Base-by-base conservation (phyloP, 2,797 vertebrate genomes). In the Bryconaethiops microstoma region DNA sequence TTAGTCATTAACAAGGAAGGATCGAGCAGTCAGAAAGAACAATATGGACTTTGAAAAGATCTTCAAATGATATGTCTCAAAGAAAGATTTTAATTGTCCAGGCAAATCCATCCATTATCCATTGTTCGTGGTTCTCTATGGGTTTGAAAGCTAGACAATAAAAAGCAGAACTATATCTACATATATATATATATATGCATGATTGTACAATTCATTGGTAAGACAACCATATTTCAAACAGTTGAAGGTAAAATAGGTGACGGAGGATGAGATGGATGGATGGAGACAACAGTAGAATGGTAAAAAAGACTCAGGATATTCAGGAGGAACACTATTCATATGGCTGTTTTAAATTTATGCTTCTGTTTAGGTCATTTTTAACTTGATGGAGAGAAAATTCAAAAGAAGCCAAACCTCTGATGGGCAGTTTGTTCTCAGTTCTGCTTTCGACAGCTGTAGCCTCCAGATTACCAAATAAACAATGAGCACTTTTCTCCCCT, bases 401-500 rank as follows among this genome's bases (percentile, higher is more conserved):
- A 62, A 14, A 63, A 10, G 62, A 35, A 6, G 29, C 25, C 25
- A 16, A 29, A 29, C 60, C 8, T 64, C 19, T 64, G 62, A 64
- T 5, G 17, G 29, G 23, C 57, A 23, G 8, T 23, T 9, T 63
- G 1, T 63, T 63, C 60, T 63, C 25, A 4, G 17, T 35, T 25
- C 10, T 62, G 59, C 2, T 25, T 25, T 13, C 35, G 0, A 55
- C 25, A n/a, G 14, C 10, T 48, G 16, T 74, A 40, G 55, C 79
- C 52, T 17, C 13, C 54, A 69, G n/a, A 81, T 25, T 52, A 23
- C 19, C 2, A 40, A 68, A 76, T 52, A 42, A 68, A 39, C 42
- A 59, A 59, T 21, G 10, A 39, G 17, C 39, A 13, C 23, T 17
- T 54, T 54, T 23, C 7, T 25, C 25, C 69, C 69, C 13, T 2